These are phyloP conservation scores for Leucopternis melanops DNA, from an alignment of 2,113 vertebrate genomes.

Conservation along the genomic window DNA sequence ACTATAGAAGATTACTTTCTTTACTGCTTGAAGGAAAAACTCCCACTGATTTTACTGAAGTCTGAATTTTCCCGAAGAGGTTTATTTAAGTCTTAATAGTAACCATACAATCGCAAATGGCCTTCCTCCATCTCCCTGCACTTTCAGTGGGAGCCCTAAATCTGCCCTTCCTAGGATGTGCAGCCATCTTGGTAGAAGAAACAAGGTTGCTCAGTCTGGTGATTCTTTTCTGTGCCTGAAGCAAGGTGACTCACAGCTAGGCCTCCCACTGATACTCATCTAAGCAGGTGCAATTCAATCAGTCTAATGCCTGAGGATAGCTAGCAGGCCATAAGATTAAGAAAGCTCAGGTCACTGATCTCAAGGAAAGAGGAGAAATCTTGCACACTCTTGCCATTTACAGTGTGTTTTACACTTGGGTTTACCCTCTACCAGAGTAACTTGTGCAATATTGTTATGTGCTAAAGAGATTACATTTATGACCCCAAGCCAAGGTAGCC, in stretches of 20 bases:
- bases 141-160: not conserved
- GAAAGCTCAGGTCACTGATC: not conserved
- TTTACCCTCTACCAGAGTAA: not conserved
- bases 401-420: not conserved
- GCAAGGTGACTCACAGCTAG: not conserved
- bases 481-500: not conserved
- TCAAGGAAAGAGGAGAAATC: not conserved
- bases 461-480: not conserved
- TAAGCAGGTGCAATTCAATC: not conserved
- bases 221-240: not conserved
- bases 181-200: not conserved
- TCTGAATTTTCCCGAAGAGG: not conserved
- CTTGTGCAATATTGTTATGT: not conserved
- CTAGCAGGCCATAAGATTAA: not conserved
- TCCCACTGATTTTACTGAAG: not conserved
- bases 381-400: not conserved
- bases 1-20: not conserved
- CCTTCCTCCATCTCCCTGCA: not conserved
- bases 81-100: not conserved
- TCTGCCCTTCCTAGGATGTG: not conserved
- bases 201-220: not conserved
- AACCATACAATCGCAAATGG: not conserved
- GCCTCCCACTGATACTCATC: not conserved
- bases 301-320: not conserved
- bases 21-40: not conserved